Percentiles rank a stretch among this genome's conserved stretches.
These are phyloP conservation scores for Clanis bilineata DNA, from an alignment of 2,888 invertebrate species.

Conservation along the genomic window DNA sequence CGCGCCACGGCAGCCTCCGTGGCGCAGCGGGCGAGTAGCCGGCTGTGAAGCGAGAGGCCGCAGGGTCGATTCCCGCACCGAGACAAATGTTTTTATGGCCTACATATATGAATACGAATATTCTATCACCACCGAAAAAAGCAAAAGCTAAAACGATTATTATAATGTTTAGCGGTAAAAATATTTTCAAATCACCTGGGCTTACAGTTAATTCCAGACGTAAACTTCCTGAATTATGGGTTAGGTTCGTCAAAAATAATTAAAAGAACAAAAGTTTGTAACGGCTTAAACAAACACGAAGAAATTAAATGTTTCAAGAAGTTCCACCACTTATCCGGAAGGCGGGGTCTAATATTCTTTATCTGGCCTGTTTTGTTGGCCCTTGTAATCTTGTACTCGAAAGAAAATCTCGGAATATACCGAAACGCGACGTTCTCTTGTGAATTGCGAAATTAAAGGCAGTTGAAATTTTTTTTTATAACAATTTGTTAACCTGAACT, in stretches of 20 bases:
- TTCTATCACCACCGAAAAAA: too few relatives aligned
- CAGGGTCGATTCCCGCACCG: too few relatives aligned
- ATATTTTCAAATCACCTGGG: neutral
- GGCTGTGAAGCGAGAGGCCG: too few relatives aligned
- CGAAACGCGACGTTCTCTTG: conserved; percentile 19
- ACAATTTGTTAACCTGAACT: conserved; percentile 24
- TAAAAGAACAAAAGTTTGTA: conserved; percentile 23
- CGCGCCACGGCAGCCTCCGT: too few relatives aligned
- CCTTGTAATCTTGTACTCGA: conserved; percentile 34
- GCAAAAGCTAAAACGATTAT: neutral
- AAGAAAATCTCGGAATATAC: conserved; percentile 12
- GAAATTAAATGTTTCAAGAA: conserved; percentile 52
- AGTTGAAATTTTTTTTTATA: conserved; percentile 26
- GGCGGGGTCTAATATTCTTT: conserved; percentile 41
- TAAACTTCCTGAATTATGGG: neutral
- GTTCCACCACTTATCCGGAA: conserved; percentile 39
- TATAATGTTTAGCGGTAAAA: neutral
- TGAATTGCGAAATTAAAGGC: conserved; percentile 30
- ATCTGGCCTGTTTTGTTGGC: conserved; percentile 42
- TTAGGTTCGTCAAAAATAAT: conserved; percentile 21
- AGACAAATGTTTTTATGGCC: too few relatives aligned
- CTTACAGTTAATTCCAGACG: neutral
- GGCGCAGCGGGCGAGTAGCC: too few relatives aligned
- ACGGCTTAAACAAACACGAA: conserved; percentile 36
- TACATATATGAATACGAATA: too few relatives aligned